Evolutionary conservation across 1,140 invertebrate species (phyloP).

Genomic region (Nephotettix cincticeps): DNA sequence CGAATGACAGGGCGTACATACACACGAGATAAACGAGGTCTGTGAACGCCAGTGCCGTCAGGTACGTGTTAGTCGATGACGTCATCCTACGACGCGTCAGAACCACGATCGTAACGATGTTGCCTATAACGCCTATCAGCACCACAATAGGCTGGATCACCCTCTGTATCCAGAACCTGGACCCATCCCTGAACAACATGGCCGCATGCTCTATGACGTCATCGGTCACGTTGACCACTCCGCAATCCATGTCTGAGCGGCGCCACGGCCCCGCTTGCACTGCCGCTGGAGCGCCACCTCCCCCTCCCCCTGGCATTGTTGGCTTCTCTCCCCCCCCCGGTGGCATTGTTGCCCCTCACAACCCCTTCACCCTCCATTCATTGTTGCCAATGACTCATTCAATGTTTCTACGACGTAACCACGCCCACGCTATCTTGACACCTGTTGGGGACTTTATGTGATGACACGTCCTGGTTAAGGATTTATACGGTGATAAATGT

Average conservation of each 20-base stretch:
- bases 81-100: constrained; percentile 72
- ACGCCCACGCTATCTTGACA: too few relatives aligned
- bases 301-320: not conserved
- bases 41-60: constrained; percentile 69
- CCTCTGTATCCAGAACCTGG: constrained; percentile 63
- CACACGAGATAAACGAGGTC: constrained; percentile 70
- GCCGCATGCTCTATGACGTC: not conserved
- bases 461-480: too few relatives aligned
- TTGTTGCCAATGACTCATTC: not conserved
- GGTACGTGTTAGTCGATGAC: constrained; percentile 72
- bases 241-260: not conserved
- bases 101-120: constrained; percentile 70
- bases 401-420: too few relatives aligned
- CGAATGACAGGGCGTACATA: constrained; percentile 62
- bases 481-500: too few relatives aligned
- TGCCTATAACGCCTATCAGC: constrained; percentile 67
- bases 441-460: too few relatives aligned
- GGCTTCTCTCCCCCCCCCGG: not conserved
- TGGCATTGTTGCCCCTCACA: not conserved
- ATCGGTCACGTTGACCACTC: not conserved
- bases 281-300: not conserved
- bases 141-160: constrained; percentile 69
- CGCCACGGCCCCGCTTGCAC: not conserved
- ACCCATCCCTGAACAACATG: constrained; percentile 45
- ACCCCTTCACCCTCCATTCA: not conserved